phyloP scores from a whole-genome alignment of 2,797 vertebrate genomes.

The Odontamblyopus lacepedii region DNA sequence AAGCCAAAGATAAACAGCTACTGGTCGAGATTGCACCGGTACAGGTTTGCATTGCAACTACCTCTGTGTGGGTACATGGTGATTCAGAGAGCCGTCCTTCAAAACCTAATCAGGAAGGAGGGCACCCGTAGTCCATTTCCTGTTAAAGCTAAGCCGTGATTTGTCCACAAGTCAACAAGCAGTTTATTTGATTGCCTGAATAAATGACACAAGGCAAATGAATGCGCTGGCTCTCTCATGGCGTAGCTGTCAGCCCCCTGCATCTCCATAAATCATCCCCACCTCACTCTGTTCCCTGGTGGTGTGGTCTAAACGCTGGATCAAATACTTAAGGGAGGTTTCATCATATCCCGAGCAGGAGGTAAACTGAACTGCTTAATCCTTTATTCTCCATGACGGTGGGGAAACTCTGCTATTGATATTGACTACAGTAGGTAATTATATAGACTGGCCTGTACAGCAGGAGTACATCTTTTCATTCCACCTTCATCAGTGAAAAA shows the following conservation, averaged over 20 bases:
- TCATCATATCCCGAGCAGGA: constrained; percentile 18
- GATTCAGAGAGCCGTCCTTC: constrained; percentile 54
- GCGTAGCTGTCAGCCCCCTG: constrained; percentile 19
- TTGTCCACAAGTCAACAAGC: constrained; percentile 54
- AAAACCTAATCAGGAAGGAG: constrained; percentile 59
- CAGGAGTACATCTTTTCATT: constrained; percentile 27
- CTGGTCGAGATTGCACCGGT: constrained; percentile 15
- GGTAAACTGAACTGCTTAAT: neutral
- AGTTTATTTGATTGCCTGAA: constrained; percentile 58
- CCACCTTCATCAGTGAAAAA: constrained; percentile 36
- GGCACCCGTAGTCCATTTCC: constrained; percentile 40
- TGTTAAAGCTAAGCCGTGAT: constrained; percentile 32
- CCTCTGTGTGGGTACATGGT: constrained; percentile 41
- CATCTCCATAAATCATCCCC: constrained; percentile 32
- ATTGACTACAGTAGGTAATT: constrained; percentile 30
- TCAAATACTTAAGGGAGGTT: constrained; percentile 8
- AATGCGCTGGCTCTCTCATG: constrained; percentile 21
- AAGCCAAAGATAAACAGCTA: constrained; percentile 32
- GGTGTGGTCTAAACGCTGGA: neutral
- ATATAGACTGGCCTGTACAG: constrained; percentile 29
- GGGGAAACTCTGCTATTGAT: constrained; percentile 32
- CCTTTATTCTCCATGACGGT: constrained; percentile 24
- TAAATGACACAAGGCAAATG: constrained; percentile 61
- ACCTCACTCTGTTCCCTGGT: constrained; percentile 16
- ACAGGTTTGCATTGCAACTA: constrained; percentile 1